Conservation (phyloP, 2,113 vertebrate species). For the Alligator sinensis region DNA sequence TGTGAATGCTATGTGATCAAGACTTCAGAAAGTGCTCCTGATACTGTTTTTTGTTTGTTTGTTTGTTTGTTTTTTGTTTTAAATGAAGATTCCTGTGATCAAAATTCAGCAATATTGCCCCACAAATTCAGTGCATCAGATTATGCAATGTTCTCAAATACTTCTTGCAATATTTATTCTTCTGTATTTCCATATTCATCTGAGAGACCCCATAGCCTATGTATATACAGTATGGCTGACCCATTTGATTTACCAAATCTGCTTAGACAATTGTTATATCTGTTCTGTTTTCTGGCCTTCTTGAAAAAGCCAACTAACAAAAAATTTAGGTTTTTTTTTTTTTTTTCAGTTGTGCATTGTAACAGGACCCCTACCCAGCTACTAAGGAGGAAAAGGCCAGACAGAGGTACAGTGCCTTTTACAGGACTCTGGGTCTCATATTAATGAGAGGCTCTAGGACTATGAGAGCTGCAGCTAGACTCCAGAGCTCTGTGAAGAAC, state of each 20-base stretch:
- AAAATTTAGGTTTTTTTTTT: too few species aligned
- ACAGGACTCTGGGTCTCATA: too few species aligned
- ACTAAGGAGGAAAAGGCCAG: too few species aligned
- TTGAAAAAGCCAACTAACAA: too few species aligned
- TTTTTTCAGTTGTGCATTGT: too few species aligned
- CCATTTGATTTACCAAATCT: background rate
- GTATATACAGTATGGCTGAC: background rate
- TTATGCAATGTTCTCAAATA: background rate
- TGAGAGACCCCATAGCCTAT: background rate
- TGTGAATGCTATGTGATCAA: background rate
- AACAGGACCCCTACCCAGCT: too few species aligned
- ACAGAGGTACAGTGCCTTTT: too few species aligned
- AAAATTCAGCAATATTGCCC: background rate
- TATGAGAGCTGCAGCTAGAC: too few species aligned
- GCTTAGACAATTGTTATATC: background rate
- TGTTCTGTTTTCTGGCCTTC: accelerated
- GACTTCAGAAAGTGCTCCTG: background rate
- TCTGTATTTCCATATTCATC: background rate
- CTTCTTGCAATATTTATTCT: background rate
- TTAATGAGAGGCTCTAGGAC: too few species aligned
- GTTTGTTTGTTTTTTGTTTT: background rate
- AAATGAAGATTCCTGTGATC: background rate
- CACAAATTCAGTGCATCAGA: background rate
- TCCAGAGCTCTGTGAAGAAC: too few species aligned
- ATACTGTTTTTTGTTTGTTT: background rate